Evolutionary conservation across 1,140 invertebrate genomes (phyloP).

Genomic region (Episyrphus balteatus): DNA sequence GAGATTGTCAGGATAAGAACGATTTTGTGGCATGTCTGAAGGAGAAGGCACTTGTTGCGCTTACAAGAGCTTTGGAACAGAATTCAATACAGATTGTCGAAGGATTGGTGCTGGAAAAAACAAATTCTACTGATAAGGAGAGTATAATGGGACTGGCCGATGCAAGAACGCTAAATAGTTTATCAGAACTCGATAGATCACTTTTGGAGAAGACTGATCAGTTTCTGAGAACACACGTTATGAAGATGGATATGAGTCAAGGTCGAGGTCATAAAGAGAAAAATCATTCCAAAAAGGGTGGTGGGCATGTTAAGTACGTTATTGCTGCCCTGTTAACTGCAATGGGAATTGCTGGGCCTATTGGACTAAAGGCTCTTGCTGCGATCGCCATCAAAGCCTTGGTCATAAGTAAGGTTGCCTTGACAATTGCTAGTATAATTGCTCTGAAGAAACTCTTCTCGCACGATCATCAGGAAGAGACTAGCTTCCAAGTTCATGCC

Average conservation of each 20-base stretch:
- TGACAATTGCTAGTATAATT: conserved; percentile 56
- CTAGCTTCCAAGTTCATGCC: conserved; percentile 53
- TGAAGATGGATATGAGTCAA: conserved; percentile 22
- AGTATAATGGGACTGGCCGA: conserved; percentile 25
- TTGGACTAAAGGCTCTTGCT: conserved; percentile 49
- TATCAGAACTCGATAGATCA: conserved; percentile 25
- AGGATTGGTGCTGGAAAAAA: conserved; percentile 44
- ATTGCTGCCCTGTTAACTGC: conserved; percentile 51
- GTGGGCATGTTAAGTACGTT: conserved; percentile 40
- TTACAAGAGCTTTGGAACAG: conserved; percentile 44
- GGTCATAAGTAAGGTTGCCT: conserved; percentile 54
- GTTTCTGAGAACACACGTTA: conserved; percentile 26
- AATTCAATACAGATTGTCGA: conserved; percentile 46
- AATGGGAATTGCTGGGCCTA: conserved; percentile 47
- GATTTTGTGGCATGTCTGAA: conserved; percentile 47
- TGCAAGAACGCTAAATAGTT: conserved; percentile 20
- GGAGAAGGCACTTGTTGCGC: conserved; percentile 43
- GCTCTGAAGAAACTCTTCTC: conserved; percentile 57
- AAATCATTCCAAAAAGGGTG: conserved; percentile 19
- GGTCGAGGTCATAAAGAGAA: conserved; percentile 12
- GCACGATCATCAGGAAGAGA: conserved; percentile 45
- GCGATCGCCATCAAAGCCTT: conserved; percentile 55
- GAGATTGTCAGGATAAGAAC: conserved; percentile 46
- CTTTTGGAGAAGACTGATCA: conserved; percentile 29
- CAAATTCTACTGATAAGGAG: conserved; percentile 39